These are phyloP conservation scores for Andricus grossulariae DNA, from an alignment of 1,140 invertebrate species.

Conservation along the genomic window DNA sequence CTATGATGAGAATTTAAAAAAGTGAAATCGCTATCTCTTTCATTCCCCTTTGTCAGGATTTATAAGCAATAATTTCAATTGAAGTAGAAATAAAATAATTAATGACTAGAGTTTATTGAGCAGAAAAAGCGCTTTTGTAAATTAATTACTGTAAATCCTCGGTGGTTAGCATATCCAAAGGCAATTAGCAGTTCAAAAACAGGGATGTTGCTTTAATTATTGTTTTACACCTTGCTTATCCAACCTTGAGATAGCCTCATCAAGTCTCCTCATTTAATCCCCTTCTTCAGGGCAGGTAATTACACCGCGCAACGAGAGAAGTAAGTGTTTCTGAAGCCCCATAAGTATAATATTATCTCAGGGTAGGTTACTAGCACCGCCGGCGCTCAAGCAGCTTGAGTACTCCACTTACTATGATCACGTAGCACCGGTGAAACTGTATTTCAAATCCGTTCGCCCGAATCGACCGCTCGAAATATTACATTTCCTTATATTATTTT, in stretches of 20 bases:
- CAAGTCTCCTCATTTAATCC: slow-evolving; percentile 15
- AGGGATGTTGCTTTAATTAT: not conserved
- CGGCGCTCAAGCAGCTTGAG: not conserved
- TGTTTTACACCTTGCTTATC: slow-evolving; percentile 10
- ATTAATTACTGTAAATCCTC: too few relatives aligned
- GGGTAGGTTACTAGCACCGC: slow-evolving; percentile 11
- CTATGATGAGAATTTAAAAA: too few relatives aligned
- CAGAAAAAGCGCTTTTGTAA: too few relatives aligned
- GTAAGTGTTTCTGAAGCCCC: slow-evolving; percentile 18
- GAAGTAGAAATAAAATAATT: too few relatives aligned
- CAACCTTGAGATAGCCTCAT: not conserved
- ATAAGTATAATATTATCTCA: slow-evolving; percentile 35
- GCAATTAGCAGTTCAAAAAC: not conserved
- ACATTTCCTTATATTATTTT: not conserved
- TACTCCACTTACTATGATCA: slow-evolving; percentile 28
- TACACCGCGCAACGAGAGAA: slow-evolving; percentile 29
- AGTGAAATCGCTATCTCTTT: too few relatives aligned
- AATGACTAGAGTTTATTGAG: too few relatives aligned
- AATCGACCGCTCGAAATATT: not conserved
- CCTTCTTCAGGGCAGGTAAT: slow-evolving; percentile 21
- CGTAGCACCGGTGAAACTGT: not conserved
- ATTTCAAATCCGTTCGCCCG: not conserved
- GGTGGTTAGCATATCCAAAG: not conserved
- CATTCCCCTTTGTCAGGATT: too few relatives aligned
- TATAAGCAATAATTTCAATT: too few relatives aligned